These are phyloP conservation scores for Lasioglossum oenotherae DNA, from an alignment of 2,888 invertebrate species.

Conservation along the genomic window DNA sequence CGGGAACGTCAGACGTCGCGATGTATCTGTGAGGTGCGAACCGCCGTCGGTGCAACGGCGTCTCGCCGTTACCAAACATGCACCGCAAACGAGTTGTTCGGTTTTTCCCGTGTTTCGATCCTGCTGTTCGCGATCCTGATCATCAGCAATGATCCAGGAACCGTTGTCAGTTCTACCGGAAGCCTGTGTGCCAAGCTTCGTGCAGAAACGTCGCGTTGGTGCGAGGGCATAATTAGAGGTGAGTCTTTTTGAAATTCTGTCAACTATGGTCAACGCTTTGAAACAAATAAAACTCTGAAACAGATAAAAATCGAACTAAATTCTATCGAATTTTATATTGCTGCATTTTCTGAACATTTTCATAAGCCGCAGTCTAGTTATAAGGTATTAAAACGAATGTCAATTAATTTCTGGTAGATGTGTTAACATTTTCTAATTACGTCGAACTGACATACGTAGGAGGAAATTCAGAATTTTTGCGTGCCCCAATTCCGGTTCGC, in stretches of 20 bases:
- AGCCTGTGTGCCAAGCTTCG: constrained; percentile 45
- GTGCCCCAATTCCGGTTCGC: neutral
- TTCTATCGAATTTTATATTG: too few species aligned
- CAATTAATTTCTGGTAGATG: neutral
- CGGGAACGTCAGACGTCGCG: constrained; percentile 78
- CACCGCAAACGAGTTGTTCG: constrained; percentile 1
- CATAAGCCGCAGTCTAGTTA: neutral
- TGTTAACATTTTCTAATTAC: neutral
- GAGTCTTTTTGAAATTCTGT: neutral
- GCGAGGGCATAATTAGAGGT: constrained; percentile 26
- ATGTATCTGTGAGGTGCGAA: constrained; percentile 73
- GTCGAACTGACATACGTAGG: too few species aligned
- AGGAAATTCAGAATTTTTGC: too few species aligned
- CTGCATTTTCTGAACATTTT: too few species aligned
- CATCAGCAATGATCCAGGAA: constrained; percentile 17
- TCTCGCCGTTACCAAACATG: constrained; percentile 53
- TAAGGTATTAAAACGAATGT: neutral
- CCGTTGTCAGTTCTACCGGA: neutral
- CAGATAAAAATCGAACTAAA: too few species aligned
- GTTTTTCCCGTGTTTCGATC: neutral
- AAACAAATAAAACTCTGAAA: too few species aligned
- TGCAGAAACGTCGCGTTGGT: constrained; percentile 17
- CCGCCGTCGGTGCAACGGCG: constrained; percentile 68
- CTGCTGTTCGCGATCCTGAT: neutral
- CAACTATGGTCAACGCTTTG: neutral